Conservation (phyloP, 92 coral and sea anemone genomes). For the Porites evermanni region DNA sequence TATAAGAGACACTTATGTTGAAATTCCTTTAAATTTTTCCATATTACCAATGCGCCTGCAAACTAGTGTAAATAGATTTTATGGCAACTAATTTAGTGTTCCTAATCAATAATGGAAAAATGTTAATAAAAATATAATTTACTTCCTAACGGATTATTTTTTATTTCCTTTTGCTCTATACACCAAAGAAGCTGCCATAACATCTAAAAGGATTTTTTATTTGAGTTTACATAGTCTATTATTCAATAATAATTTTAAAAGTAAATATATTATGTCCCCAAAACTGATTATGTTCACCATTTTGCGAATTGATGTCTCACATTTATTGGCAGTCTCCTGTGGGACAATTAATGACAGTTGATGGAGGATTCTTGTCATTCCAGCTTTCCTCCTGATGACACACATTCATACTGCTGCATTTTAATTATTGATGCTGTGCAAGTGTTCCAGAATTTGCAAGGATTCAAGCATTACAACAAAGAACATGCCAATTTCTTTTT, state of each 20-base stretch:
- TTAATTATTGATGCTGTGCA: neutral
- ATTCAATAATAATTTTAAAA: neutral
- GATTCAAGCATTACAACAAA: constrained; percentile 55
- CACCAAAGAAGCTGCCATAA: neutral
- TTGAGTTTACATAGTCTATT: neutral
- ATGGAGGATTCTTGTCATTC: neutral
- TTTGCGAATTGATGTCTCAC: neutral
- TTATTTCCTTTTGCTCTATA: neutral
- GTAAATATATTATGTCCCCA: constrained; percentile 9
- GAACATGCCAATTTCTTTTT: constrained; percentile 83
- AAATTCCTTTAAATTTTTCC: neutral
- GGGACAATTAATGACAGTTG: neutral
- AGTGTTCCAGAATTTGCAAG: neutral
- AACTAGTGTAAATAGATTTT: too few species aligned
- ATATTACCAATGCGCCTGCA: neutral
- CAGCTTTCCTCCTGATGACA: neutral
- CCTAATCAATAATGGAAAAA: neutral
- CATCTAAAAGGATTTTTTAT: neutral
- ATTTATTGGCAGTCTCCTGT: neutral
- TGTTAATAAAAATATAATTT: constrained; percentile 1
- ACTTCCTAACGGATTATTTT: neutral
- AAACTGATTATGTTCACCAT: constrained; percentile 6
- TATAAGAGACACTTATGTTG: neutral
- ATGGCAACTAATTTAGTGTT: neutral
- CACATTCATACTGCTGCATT: neutral